These are phyloP conservation scores for Ia io DNA, from an alignment of 2,113 vertebrate genomes.

Conservation along the genomic window DNA sequence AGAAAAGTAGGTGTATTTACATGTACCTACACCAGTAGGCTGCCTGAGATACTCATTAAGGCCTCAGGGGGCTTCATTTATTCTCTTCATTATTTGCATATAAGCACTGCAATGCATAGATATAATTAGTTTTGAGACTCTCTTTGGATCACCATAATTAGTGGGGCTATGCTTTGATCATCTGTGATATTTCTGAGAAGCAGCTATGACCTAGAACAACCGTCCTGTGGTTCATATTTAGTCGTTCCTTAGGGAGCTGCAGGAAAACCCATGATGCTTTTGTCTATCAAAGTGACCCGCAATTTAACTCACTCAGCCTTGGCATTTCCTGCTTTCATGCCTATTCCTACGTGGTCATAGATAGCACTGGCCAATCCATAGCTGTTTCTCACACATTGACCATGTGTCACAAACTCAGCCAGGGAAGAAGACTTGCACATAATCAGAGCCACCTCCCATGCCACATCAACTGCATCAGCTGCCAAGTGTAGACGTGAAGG, in stretches of 20 bases:
- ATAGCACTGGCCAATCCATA: not conserved
- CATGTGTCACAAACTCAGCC: not conserved
- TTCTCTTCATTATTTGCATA: not conserved
- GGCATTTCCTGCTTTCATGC: not conserved
- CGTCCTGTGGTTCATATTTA: not conserved
- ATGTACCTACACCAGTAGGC: not conserved
- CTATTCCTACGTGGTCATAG: not conserved
- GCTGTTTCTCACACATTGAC: not conserved
- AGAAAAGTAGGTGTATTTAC: not conserved
- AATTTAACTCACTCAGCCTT: not conserved
- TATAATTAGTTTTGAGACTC: conserved; percentile 44
- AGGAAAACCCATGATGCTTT: not conserved
- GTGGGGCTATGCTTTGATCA: not conserved
- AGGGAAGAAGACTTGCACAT: not conserved
- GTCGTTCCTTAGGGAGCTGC: not conserved
- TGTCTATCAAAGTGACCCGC: not conserved
- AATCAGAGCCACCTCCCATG: not conserved
- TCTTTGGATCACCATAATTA: not conserved
- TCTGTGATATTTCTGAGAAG: not conserved
- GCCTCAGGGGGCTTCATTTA: conserved; percentile 36
- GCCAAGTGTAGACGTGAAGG: not conserved
- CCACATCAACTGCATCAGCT: not conserved
- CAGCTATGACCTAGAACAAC: not conserved
- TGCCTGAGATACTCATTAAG: not conserved
- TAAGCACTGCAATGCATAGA: not conserved